These are phyloP conservation scores for Torymus auratus DNA, from an alignment of 2,888 invertebrate genomes.

Conservation along the genomic window DNA sequence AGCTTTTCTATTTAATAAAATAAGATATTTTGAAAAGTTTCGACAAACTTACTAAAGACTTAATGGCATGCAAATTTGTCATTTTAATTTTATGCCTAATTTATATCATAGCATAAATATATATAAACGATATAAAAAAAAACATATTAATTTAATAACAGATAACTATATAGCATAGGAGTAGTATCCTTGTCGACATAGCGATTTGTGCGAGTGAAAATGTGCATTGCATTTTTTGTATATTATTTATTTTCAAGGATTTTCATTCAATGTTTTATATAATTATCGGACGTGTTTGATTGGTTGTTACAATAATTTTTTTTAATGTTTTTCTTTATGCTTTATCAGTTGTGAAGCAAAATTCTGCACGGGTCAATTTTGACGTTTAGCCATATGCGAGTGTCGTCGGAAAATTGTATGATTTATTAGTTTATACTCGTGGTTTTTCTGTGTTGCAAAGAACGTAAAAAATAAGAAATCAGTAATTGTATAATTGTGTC, in stretches of 20 bases:
- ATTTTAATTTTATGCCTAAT: too few relatives aligned
- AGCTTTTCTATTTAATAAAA: too few relatives aligned
- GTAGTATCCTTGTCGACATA: not conserved
- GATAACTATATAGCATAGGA: not conserved
- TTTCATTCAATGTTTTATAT: not conserved
- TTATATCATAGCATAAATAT: too few relatives aligned
- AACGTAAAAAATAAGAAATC: constrained; percentile 31
- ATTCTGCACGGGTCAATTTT: constrained; percentile 7
- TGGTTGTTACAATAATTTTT: not conserved
- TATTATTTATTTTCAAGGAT: not conserved
- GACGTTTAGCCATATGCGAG: not conserved
- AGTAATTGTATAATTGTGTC: constrained; percentile 73
- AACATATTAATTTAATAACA: too few relatives aligned
- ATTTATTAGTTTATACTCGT: constrained; percentile 17
- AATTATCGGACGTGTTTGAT: not conserved
- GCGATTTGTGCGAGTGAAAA: not conserved
- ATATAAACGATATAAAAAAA: too few relatives aligned
- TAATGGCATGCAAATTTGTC: too few relatives aligned
- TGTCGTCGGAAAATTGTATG: constrained; percentile 3
- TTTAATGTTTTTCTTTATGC: not conserved
- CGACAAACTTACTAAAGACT: too few relatives aligned
- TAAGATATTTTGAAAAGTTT: too few relatives aligned
- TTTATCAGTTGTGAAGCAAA: not conserved
- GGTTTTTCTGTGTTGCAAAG: constrained; percentile 18
- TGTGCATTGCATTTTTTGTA: not conserved